Base-by-base conservation (phyloP, 92 coral and sea anemone species). In the Galaxea fascicularis region DNA sequence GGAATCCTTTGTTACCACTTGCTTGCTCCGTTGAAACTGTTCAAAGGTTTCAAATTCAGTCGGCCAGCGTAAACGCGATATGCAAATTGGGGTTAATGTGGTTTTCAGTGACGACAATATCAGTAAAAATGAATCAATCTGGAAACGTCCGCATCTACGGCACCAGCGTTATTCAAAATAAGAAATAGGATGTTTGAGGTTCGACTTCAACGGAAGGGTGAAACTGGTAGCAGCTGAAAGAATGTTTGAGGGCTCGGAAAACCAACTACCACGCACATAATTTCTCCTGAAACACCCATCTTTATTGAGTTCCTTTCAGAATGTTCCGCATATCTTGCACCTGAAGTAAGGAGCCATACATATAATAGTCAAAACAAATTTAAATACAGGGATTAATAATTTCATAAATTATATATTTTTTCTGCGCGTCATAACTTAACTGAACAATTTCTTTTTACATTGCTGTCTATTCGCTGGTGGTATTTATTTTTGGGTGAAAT, bases 271-370 rank as follows among this genome's bases (percentile, higher is more conserved):
- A 79, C 74, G 75, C 75, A 29, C 64, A 79, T 9, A 49, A 65
- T 71, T 14, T 71, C 70, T 82, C 86, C 86, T 82, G 86, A 59
- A 82, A 71, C 86, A 82, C 86, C 86, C 86, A 56, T 30, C 26
- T 82, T 81, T 70, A 82, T 82, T 82, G 44, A 35, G 47, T 82
- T 82, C 86, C 70, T 59, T 58, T 70, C 53, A 10, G 85, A 80
- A 76, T 71, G 57, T 70, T 82, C 78, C 86, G 78, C 86, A 82
- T 70, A 82, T 69, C 78, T 70, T 35, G 27, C 10, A 57, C 56
- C 66, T 80, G 85, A 80, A 80, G 85, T 80, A 69, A 80, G 41
- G 17, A 28, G 86, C 35, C 71, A 53, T 82, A 16, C 70, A 70
- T 5, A 82, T 71, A 82, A 57, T 41, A 52, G 86, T 71, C 78